A percentile compares a stretch with the other conserved stretches of the same genome.
Evolutionary conservation across 2,113 vertebrate genomes (phyloP).

Genomic region (Rutilus rutilus): DNA sequence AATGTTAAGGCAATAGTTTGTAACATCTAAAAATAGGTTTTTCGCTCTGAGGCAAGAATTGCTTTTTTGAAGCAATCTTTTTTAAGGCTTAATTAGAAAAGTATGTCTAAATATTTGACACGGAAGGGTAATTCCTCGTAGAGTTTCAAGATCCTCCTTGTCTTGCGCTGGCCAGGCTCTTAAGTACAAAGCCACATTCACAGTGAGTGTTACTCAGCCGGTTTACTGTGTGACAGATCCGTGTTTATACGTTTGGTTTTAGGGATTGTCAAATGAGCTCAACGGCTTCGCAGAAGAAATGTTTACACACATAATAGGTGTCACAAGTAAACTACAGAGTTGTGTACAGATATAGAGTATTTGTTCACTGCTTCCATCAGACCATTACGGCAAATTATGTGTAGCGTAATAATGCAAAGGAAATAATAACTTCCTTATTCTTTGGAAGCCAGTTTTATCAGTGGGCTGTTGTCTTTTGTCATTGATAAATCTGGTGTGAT

Average conservation of each 20-base stretch:
- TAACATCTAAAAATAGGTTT: not conserved
- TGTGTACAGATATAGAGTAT: not conserved
- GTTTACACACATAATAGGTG: not conserved
- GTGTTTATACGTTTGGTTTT: not conserved
- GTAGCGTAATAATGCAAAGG: no score
- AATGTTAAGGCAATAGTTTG: not conserved
- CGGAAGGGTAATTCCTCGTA: slow-evolving; percentile 4
- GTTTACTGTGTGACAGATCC: not conserved
- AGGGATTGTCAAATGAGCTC: not conserved
- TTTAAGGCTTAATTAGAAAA: not conserved
- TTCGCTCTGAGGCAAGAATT: not conserved
- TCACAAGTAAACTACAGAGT: not conserved
- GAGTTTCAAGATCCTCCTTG: slow-evolving; percentile 22
- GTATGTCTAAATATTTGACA: not conserved
- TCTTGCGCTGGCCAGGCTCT: not conserved
- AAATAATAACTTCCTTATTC: no score
- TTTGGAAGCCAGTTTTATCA: no score
- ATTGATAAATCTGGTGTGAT: no score
- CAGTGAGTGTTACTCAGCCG: not conserved
- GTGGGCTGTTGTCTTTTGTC: no score
- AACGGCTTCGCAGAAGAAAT: not conserved
- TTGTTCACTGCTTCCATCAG: not conserved
- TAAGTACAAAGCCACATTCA: not conserved
- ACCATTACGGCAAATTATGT: not conserved
- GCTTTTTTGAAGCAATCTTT: not conserved